Conservation (phyloP, 1,140 invertebrate species). For the Bombus difficillimus region DNA sequence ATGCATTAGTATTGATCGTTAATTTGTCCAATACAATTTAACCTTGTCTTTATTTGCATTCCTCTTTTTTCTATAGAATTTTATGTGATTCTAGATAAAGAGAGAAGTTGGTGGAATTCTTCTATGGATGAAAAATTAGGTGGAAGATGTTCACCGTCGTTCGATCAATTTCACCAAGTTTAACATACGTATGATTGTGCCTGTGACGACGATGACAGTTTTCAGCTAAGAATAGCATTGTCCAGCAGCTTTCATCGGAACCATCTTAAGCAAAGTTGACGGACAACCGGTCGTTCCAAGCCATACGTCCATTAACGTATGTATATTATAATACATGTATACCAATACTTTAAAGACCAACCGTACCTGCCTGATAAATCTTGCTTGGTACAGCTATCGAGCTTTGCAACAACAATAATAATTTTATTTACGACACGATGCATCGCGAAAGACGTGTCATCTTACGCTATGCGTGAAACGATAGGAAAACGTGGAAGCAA, state of each 20-base stretch:
- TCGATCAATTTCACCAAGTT: too few species aligned
- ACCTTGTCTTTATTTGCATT: too few species aligned
- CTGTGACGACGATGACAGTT: background rate
- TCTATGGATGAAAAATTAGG: too few species aligned
- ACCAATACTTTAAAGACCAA: too few species aligned
- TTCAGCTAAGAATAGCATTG: background rate
- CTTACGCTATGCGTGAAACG: accelerated
- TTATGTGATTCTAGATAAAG: too few species aligned
- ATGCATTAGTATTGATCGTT: too few species aligned
- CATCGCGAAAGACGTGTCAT: background rate
- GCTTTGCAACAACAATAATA: background rate
- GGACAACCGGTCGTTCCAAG: conserved; percentile 1
- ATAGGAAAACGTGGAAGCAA: too few species aligned
- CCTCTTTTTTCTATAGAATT: too few species aligned
- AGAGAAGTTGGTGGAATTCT: too few species aligned
- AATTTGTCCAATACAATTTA: too few species aligned
- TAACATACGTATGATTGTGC: background rate
- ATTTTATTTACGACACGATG: background rate
- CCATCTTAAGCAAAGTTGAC: conserved; percentile 6
- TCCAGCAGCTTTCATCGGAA: background rate
- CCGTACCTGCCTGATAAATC: conserved; percentile 16
- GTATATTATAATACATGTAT: background rate
- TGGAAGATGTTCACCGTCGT: too few species aligned
- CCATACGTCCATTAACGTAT: background rate
- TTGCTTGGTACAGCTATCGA: conserved; percentile 7